Evolutionary conservation across 2,113 vertebrate genomes (phyloP).

Genomic region (Hippocampus barbouri): DNA sequence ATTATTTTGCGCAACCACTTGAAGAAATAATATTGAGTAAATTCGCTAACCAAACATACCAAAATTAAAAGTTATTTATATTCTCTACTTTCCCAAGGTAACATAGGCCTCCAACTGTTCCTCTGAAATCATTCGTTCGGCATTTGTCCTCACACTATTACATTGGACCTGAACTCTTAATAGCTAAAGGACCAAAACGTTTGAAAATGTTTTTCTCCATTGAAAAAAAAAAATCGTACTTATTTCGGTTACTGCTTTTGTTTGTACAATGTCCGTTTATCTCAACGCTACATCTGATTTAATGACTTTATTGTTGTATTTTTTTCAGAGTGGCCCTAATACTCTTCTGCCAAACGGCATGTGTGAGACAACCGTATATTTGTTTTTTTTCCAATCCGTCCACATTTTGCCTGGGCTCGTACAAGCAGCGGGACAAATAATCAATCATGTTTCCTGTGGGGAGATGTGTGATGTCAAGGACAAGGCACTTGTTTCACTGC

Average conservation of each 20-base stretch:
- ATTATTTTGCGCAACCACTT: too few species aligned
- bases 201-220: too few species aligned
- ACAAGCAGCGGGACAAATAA: constrained; percentile 23
- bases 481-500: constrained; percentile 41
- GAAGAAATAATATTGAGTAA: too few species aligned
- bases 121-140: too few species aligned
- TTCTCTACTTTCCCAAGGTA: too few species aligned
- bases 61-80: too few species aligned
- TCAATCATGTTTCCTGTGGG: constrained; percentile 47
- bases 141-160: too few species aligned
- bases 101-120: too few species aligned
- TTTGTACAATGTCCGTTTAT: neutral
- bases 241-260: neutral
- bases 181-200: too few species aligned
- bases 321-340: neutral
- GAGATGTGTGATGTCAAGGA: constrained; percentile 54
- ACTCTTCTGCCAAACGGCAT: neutral
- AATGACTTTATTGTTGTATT: neutral
- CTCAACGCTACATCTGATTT: neutral
- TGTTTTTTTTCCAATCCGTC: constrained; percentile 20
- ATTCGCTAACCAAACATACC: too few species aligned
- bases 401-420: constrained; percentile 14
- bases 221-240: too few species aligned
- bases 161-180: too few species aligned
- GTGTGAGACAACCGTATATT: constrained; percentile 31